Base-by-base conservation (phyloP, 1,140 invertebrate genomes). In the Diachasma alloeum region DNA sequence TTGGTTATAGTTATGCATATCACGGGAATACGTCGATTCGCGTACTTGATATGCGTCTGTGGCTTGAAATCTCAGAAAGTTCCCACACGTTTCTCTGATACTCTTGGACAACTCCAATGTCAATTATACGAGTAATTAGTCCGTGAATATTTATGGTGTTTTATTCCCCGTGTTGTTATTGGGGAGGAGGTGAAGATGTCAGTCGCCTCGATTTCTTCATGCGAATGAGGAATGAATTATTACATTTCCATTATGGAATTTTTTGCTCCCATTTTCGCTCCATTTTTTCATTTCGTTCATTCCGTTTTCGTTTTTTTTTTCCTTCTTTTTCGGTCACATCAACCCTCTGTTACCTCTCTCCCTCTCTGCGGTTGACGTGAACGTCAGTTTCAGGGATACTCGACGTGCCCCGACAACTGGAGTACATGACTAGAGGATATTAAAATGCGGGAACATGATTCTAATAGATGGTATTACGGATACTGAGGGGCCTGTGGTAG, bases 371-470 rank as follows among this genome's bases (percentile, higher is more conserved):
- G 17, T 59, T 59, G 53, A 59, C 53, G 53, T 19, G 17, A 19
- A 26, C 22, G 53, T 59, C 53, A 59, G 17, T 4, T 59, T 59
- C 53, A 59, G 17, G 53, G 19, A 24, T 59, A 59, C 53, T 59
- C 53, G 53, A 59, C 53, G 53, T 59, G 53, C 53, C 22, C n/a
- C 39, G 15, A 9, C 70, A 17, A 53, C 46, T 48, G 24, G 19
- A 72, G 44, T 48, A 72, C 46, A 48, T 72, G 70, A n/a, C 22
- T 31, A 13, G 17, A 56, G 67, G 56, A 79, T 84, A 83, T 85
- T 85, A 85, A 85, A 85, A 85, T 85, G 83, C 83, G 77, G 44
- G 75, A 78, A 81, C 83, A 85, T 84, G 84, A 85, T 85, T 85
- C 81, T 85, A 85, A 85, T 85, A 85, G 83, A 84, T 82, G 83